Base-by-base conservation (phyloP, 1,140 invertebrate genomes). In the Ladona fulva region DNA sequence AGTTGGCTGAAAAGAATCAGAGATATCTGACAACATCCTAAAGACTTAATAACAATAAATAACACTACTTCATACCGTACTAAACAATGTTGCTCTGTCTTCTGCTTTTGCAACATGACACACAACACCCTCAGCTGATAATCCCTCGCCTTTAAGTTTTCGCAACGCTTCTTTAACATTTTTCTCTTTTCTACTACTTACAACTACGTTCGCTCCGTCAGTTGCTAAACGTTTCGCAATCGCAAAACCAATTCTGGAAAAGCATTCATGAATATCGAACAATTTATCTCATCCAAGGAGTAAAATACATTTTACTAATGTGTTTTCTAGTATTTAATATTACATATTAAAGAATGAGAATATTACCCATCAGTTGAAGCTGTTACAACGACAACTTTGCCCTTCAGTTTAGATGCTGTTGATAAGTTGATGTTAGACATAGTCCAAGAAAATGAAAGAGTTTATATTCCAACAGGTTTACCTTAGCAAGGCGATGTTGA, bases 351-450 rank as follows among this genome's bases (percentile, higher is more conserved):
- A n/a, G n/a, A n/a, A n/a, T n/a, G n/a, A n/a, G n/a, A 24, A 29
- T 75, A 12, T n/a, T n/a, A 95, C 94, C 96, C 96, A 78, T 97
- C 94, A 73, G 95, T 96, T 0, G 95, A 97, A 52, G 95, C 96
- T 74, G 96, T 97, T 8, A 98, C 92, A 80, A 97, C 89, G 37
- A 95, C 96, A 75, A 96, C 91, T 91, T 95, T 96, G 77, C 94
- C 95, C 81, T 90, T 86, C 78, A 97, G 85, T 82, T 90, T 89
- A 75, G 82, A 82, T 0, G 42, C n/a, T 24, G 74, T 25, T 12
- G n/a, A 75, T 37, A 77, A 77, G 1, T 42, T 73, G 52, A 74
- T 74, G 82, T 85, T 76, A 77, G 80, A n/a, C 82, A 85, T 37
- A n/a, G n/a, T n/a, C n/a, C n/a, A n/a, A n/a, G n/a, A n/a, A n/a